These are phyloP conservation scores for Anarrhichthys ocellatus DNA, from an alignment of 2,113 vertebrate genomes.

Conservation along the genomic window DNA sequence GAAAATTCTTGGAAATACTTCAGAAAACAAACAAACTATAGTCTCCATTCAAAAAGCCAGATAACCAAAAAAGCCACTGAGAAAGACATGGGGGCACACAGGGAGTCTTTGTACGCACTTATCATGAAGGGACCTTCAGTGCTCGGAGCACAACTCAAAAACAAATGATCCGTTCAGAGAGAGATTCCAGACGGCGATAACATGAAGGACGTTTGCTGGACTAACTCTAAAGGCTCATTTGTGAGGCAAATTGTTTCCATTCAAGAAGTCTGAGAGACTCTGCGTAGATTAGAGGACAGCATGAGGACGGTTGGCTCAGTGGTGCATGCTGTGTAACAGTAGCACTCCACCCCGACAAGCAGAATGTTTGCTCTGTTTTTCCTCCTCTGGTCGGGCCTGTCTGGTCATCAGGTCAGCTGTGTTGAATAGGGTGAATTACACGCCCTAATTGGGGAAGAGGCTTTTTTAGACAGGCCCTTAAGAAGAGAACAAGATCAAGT, in stretches of 20 bases:
- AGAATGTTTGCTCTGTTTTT: conserved; percentile 66
- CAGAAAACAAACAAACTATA: neutral
- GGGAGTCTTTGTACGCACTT: conserved; percentile 62
- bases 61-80: conserved; percentile 36
- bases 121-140: conserved; percentile 70
- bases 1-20: conserved; percentile 28
- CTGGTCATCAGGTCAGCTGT: conserved; percentile 47
- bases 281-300: conserved; percentile 48
- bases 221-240: conserved; percentile 70
- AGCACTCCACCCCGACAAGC: conserved; percentile 42
- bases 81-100: conserved; percentile 51
- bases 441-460: conserved; percentile 52
- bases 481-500: conserved; percentile 34
- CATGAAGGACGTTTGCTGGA: conserved; percentile 65
- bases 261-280: conserved; percentile 59
- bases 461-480: conserved; percentile 14
- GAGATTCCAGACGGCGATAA: conserved; percentile 74
- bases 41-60: conserved; percentile 40
- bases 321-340: conserved; percentile 56
- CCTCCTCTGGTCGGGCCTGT: conserved; percentile 43
- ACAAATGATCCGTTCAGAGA: conserved; percentile 75
- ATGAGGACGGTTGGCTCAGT: conserved; percentile 39
- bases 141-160: conserved; percentile 71
- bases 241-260: conserved; percentile 79
- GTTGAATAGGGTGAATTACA: conserved; percentile 61